Base-by-base conservation (phyloP, 2,113 vertebrate species). In the Mesembrinibis cayennensis region DNA sequence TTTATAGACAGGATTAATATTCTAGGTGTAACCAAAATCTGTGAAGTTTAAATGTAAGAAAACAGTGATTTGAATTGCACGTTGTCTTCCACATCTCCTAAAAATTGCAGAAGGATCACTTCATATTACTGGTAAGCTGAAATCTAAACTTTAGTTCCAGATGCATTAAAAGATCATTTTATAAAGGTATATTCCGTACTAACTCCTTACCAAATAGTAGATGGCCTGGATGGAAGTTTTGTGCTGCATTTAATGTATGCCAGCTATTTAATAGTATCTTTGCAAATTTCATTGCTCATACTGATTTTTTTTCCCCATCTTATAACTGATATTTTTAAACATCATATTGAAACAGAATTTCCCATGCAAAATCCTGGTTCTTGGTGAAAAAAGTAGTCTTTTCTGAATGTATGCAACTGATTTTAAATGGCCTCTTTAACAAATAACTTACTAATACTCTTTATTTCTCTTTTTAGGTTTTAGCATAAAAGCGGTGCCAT, bases 401-500 rank as follows among this genome's bases (percentile, higher is more conserved):
- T 86, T 65, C 25, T 84, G 29, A 63, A 74, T 78, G 20, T 50
- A 52, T 63, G 20, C 9, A 38, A 3, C 65, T 84, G 44, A 47
- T 92, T 89, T 49, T 44, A 69, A 78, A 49, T 77, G 40, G 3
- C 30, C 12, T 53, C 11, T 89, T 78, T 45, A 63, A 80, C 38
- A 92, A 53, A 69, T n/a, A 62, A 40, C 18, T 79, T 91, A 63
- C 62, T 98, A 89, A 98, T 96, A 45, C n/a, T 91, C 70, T 93
- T 89, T 59, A 58, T 96, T 96, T 98, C 79, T 97, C 25, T 95
- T 98, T 95, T 83, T 92, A 99, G 99, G 99, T 98, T 99, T 99
- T 98, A 99, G 99, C 97, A 99, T 99, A 98, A 99, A 99, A 99
- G 99, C 99, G 40, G 99, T 99, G 96, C 98, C 99, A 92, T 99